A percentile compares a stretch with the other conserved stretches of the same genome.
Conservation (phyloP, 2,797 vertebrate species). For the Gambusia yucatana region DNA sequence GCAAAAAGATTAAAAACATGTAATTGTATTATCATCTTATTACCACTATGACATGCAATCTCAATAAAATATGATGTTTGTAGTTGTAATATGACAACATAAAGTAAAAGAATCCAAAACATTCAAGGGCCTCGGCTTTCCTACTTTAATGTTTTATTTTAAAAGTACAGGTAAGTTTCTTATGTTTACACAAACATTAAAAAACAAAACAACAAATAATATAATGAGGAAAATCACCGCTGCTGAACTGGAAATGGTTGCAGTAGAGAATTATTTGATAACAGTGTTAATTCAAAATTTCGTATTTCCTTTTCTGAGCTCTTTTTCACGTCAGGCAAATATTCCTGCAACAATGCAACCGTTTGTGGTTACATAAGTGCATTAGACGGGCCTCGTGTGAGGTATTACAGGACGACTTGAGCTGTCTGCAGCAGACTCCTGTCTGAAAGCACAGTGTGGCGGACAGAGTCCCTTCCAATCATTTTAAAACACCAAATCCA, state of each 20-base stretch:
- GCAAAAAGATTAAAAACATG: not conserved
- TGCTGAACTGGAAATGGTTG: not conserved
- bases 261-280: not conserved
- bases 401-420: conserved; percentile 62
- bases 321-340: conserved; percentile 41
- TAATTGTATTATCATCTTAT: not conserved
- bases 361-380: conserved; percentile 71
- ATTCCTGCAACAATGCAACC: conserved; percentile 67
- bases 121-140: not conserved
- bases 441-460: conserved; percentile 38
- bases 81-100: not conserved
- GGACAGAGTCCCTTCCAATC: conserved; percentile 57
- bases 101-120: not conserved
- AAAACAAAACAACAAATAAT: not conserved
- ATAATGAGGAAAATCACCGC: not conserved
- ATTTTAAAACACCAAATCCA: conserved; percentile 48
- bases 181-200: not conserved
- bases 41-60: not conserved
- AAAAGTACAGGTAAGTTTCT: not conserved
- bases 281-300: conserved; percentile 18
- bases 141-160: not conserved
- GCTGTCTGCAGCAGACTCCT: conserved; percentile 35
- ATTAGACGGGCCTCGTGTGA: conserved; percentile 61
- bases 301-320: conserved; percentile 36
- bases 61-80: not conserved